Evolutionary conservation across 2,113 vertebrate species (phyloP).

Genomic region (Phalacrocorax brasilianus): DNA sequence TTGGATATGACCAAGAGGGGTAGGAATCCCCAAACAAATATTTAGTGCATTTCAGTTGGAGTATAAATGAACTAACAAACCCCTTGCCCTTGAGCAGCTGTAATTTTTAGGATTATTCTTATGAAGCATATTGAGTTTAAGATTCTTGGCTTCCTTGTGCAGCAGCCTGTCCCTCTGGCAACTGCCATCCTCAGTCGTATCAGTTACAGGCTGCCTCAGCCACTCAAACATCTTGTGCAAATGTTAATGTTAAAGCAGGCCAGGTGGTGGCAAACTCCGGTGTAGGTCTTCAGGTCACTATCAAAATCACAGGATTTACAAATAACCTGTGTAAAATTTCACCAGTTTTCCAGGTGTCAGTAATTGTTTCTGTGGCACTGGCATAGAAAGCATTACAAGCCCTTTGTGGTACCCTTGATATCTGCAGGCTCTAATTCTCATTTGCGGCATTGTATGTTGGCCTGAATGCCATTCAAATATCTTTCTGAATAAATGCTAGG

Average conservation of each 20-base stretch:
- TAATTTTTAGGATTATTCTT: slow-evolving; percentile 34
- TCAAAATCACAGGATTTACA: neutral
- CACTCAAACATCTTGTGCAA: slow-evolving; percentile 17
- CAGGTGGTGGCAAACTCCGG: neutral
- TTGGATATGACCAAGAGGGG: neutral
- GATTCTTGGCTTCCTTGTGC: slow-evolving; percentile 51
- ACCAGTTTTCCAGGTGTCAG: neutral
- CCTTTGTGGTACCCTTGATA: neutral
- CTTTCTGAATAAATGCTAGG: neutral
- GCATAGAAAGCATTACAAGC: neutral
- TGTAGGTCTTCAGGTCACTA: neutral
- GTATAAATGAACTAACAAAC: neutral
- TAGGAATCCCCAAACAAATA: neutral
- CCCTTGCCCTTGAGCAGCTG: neutral
- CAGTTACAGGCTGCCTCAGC: slow-evolving; percentile 47
- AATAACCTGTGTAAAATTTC: neutral
- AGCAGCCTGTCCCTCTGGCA: slow-evolving; percentile 50
- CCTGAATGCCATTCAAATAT: neutral
- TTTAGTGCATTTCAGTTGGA: slow-evolving; percentile 27
- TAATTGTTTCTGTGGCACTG: neutral
- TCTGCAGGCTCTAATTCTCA: neutral
- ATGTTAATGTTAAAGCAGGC: slow-evolving; percentile 12
- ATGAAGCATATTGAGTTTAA: slow-evolving; percentile 8
- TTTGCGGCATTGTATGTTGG: neutral
- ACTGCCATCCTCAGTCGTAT: slow-evolving; percentile 46